Evolutionary conservation across 1,140 invertebrate species (phyloP).

Genomic region (Drosophila sproati): DNA sequence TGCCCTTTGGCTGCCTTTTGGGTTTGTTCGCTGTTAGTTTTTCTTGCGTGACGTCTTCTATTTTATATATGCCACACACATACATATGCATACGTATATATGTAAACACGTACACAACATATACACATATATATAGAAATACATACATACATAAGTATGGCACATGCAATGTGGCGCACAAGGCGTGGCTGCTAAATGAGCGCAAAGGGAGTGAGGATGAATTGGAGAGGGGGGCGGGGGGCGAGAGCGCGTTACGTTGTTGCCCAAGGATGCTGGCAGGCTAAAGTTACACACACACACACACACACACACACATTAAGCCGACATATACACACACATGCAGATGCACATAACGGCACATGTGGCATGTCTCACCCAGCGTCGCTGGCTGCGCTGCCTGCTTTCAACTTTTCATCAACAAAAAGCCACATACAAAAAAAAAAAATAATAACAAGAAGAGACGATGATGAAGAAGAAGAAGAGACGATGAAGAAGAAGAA

Average conservation of each 20-base stretch:
- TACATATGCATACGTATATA: constrained; percentile 13
- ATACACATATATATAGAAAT: constrained; percentile 6
- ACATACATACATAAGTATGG: constrained; percentile 6
- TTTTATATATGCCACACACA: constrained; percentile 54
- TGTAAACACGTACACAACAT: constrained; percentile 6
- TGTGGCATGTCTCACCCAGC: constrained; percentile 33
- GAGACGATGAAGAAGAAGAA: no score
- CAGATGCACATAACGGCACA: constrained; percentile 57
- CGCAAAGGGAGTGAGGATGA: background rate
- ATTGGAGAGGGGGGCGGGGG: background rate
- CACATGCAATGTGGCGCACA: constrained; percentile 34
- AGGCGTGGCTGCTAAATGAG: constrained; percentile 39
- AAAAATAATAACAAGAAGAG: background rate
- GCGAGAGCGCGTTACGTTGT: background rate
- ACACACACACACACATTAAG: background rate
- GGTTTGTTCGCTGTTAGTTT: constrained; percentile 42
- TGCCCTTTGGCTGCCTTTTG: constrained; percentile 20
- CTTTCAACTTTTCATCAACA: constrained; percentile 22
- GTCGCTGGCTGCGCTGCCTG: constrained; percentile 3
- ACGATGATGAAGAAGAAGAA: no score
- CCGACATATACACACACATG: background rate
- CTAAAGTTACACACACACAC: constrained; percentile 24
- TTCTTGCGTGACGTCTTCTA: constrained; percentile 27
- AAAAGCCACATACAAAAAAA: constrained; percentile 21
- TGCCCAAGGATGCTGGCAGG: constrained; percentile 32